Evolutionary conservation across 2,888 invertebrate genomes (phyloP), one percentile per base, ranked within the genome.

Genomic region (Strigamia crassipes): DNA sequence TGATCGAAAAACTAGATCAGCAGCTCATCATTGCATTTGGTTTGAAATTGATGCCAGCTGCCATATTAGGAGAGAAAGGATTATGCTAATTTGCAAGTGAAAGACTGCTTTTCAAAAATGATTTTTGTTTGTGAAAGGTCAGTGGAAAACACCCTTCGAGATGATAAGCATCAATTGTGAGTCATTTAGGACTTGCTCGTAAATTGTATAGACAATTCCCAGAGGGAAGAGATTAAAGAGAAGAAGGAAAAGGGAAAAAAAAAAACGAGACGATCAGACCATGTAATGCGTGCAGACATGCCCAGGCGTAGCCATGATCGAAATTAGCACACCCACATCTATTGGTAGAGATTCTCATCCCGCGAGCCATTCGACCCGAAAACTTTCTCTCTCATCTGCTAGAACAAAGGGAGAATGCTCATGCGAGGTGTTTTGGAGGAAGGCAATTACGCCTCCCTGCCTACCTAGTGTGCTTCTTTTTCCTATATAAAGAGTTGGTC

Each of bases 251-350:
- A 1, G 46, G n/a, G 46, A n/a, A 46, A 15, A n/a, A n/a, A 18
- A 18, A 56, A 21, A 61, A 61, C 5, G 23, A 61, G 23, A 61
- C 5, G 61, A 61, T 61, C 61, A 61, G 23, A 61, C 21, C 61
- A 61, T 23, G 61, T 23, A 61, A 61, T 61, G 61, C 61, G 61
- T 61, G 61, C 61, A 61, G 61, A 61, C 61, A 61, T 61, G 61
- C 61, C 61, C 61, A 61, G 61, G 61, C 61, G 61, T 61, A 61
- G 23, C 61, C 61, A 61, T 61, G 23, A 61, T 61, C 61, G 23
- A 61, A 61, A 61, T 61, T 61, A 61, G 61, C 23, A 61, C 61
- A 61, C 61, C 61, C 61, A 61, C 61, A 23, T 61, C 61, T 23
- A 61, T 23, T 61, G 61, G 61, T 51, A 61, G 61, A 61, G 61